Conservation (phyloP, 1,140 invertebrate genomes). For the Ctenoplectra terminalis region DNA sequence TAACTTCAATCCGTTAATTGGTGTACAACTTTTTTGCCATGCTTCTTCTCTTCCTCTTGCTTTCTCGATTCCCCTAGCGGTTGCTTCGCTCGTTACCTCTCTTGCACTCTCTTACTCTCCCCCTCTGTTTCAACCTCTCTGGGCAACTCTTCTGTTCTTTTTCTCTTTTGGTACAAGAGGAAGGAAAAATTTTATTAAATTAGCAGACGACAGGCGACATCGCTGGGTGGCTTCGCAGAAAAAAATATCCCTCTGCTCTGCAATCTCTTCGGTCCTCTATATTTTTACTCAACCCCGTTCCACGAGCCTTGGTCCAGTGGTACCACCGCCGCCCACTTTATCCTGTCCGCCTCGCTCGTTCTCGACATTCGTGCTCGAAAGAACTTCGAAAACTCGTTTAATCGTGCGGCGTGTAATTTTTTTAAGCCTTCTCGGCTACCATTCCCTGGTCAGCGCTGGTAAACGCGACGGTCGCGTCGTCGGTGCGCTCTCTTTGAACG, state of each 20-base stretch:
- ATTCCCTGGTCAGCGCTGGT: not conserved
- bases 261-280: conserved; percentile 47
- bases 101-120: not conserved
- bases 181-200: conserved; percentile 70
- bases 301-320: not conserved
- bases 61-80: not conserved
- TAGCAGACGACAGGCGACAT: conserved; percentile 52
- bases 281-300: conserved; percentile 43
- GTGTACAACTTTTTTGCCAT: conserved; percentile 72
- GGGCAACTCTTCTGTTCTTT: conserved; percentile 32
- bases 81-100: not conserved
- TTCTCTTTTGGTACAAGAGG: conserved; percentile 28
- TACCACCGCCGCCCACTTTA: conserved; percentile 28
- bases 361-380: conserved; percentile 61
- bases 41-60: conserved; percentile 38
- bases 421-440: conserved; percentile 59
- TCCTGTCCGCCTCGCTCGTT: conserved; percentile 34
- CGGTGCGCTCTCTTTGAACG: conserved; percentile 21
- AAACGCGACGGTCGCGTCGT: conserved; percentile 31
- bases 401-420: conserved; percentile 68
- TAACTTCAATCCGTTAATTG: conserved; percentile 79
- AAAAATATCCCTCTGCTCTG: conserved; percentile 44
- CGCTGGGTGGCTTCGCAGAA: conserved; percentile 46
- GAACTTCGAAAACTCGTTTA: conserved; percentile 67
- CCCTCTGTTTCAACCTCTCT: conserved; percentile 16